Evolutionary conservation across 2,888 invertebrate species (phyloP).

Genomic region (Meteorus colon): DNA sequence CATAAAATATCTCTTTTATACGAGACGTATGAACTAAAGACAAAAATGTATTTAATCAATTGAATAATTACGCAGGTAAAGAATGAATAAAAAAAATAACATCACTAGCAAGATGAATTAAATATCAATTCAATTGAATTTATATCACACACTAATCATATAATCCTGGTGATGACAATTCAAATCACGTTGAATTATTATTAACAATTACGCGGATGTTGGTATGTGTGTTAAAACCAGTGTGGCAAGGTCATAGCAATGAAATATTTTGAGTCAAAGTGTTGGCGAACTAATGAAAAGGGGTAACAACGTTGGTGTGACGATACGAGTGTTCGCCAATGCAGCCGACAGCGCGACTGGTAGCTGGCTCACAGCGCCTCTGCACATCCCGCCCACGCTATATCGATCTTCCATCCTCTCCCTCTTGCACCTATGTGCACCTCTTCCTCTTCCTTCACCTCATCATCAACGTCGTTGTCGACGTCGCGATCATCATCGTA

Average conservation of each 20-base stretch:
- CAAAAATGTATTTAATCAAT: too few species aligned
- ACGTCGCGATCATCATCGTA: constrained; percentile 22
- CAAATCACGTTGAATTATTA: background rate
- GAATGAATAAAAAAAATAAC: background rate
- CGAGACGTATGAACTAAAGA: background rate
- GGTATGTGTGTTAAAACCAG: background rate
- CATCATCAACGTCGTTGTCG: constrained; percentile 23
- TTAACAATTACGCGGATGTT: constrained; percentile 45
- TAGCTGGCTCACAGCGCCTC: constrained; percentile 62
- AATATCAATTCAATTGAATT: background rate
- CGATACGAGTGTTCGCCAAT: constrained; percentile 51
- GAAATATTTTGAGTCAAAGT: constrained; percentile 15
- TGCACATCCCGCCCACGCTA: constrained; percentile 70
- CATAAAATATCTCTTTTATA: background rate
- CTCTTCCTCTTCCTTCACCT: constrained; percentile 26
- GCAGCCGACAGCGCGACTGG: constrained; percentile 63
- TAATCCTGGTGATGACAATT: background rate
- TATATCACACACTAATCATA: background rate
- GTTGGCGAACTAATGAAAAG: constrained; percentile 11
- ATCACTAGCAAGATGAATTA: background rate
- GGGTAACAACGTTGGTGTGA: constrained; percentile 36
- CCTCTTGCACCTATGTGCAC: constrained; percentile 9
- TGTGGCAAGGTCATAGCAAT: constrained; percentile 26
- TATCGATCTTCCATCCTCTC: constrained; percentile 69
- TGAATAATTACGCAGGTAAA: background rate